A percentile compares a stretch with the other conserved stretches of the same genome.
Conservation (phyloP, 2,113 vertebrate species). For the Eleginops maclovinus region DNA sequence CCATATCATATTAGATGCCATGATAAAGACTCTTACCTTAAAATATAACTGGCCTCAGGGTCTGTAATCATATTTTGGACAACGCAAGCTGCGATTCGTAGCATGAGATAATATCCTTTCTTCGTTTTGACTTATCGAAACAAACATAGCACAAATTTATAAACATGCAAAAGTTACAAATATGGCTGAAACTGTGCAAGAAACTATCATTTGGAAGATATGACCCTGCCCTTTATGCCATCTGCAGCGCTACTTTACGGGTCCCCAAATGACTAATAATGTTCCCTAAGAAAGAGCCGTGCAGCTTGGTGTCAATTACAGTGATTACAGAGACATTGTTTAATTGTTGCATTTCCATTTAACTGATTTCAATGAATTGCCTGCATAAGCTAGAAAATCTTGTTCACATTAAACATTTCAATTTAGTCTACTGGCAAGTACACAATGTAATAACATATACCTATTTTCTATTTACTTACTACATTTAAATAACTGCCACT, state of each 20-base stretch:
- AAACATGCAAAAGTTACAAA: background rate
- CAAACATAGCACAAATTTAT: background rate
- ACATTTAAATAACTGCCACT: background rate
- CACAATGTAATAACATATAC: background rate
- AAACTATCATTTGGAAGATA: background rate
- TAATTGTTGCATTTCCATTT: background rate
- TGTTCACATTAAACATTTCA: background rate
- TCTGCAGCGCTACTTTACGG: too few species aligned
- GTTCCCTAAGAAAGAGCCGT: background rate
- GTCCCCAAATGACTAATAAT: background rate
- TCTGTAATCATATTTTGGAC: background rate
- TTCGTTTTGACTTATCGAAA: slow-evolving; percentile 2
- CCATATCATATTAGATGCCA: background rate
- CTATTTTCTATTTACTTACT: background rate
- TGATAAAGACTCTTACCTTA: background rate
- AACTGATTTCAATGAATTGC: background rate
- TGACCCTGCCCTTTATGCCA: background rate
- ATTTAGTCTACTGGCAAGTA: background rate
- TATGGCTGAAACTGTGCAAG: background rate
- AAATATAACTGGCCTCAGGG: background rate
- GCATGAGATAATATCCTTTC: background rate
- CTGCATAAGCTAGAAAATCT: background rate
- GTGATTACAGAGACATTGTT: background rate
- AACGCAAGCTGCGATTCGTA: background rate
- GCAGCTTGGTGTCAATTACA: background rate